Conservation (phyloP, 2,888 invertebrate species). For the Mechanitis messenoides region DNA sequence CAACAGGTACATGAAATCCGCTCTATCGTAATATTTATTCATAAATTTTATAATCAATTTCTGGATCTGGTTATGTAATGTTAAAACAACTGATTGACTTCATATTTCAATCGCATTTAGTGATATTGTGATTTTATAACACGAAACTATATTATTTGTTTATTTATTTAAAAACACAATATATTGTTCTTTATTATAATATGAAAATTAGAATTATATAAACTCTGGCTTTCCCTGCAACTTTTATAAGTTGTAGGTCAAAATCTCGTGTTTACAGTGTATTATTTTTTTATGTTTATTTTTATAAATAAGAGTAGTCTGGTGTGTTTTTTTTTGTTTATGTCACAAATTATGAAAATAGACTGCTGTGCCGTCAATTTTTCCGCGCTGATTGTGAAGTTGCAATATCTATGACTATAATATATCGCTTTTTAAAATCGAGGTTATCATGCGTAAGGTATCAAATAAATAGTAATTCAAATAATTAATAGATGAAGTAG, state of each 20-base stretch:
- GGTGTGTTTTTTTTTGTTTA: no score
- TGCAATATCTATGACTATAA: background rate
- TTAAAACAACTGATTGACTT: background rate
- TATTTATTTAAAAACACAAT: no score
- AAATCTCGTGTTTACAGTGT: no score
- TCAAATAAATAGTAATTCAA: no score
- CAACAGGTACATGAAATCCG: background rate
- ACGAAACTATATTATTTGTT: background rate
- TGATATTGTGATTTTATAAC: background rate
- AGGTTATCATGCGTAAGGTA: background rate
- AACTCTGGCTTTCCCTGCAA: no score
- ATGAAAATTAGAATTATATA: no score
- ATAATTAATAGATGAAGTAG: no score
- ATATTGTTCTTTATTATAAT: no score
- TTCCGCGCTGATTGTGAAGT: slow-evolving; percentile 4
- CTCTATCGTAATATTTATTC: background rate
- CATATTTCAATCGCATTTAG: background rate
- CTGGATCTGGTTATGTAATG: background rate
- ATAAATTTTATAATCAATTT: background rate
- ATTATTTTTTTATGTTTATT: no score
- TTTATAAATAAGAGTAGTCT: no score
- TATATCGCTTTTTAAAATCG: background rate
- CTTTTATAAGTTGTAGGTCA: no score
- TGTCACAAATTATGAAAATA: no score
- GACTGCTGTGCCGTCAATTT: background rate